phyloP scores from a whole-genome alignment of 30 jellyfish, hydroid and myxozoan species.

The Cassiopea andromeda region DNA sequence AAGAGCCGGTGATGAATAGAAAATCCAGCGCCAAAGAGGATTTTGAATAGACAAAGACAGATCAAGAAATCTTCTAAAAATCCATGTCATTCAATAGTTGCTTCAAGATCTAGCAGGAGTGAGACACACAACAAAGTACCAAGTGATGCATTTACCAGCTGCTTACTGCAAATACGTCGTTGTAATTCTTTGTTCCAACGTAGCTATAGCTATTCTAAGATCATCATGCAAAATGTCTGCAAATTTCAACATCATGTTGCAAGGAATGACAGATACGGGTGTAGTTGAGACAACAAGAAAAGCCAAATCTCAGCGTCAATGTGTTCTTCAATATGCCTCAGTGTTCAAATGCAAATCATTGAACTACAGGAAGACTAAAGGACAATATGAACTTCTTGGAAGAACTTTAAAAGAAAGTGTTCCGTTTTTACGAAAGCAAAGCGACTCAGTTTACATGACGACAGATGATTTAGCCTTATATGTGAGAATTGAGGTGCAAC shows the following conservation, averaged over 20 bases:
- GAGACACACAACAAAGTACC: too few species aligned
- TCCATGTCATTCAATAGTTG: too few species aligned
- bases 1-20: too few species aligned
- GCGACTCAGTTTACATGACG: conserved; percentile 37
- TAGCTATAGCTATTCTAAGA: conserved; percentile 1
- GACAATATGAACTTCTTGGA: conserved; percentile 13
- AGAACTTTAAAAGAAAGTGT: conserved; percentile 17
- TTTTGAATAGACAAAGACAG: too few species aligned
- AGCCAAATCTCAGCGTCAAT: conserved; percentile 3
- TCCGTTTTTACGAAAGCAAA: background rate
- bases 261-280: conserved; percentile 21
- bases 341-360: conserved; percentile 19
- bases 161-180: too few species aligned
- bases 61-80: too few species aligned
- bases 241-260: conserved; percentile 6
- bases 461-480: conserved; percentile 4
- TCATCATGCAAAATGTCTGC: conserved; percentile 35
- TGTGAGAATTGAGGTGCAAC: background rate
- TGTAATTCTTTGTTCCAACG: too few species aligned
- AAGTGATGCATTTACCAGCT: too few species aligned
- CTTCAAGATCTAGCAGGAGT: too few species aligned
- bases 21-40: too few species aligned
- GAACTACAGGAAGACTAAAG: conserved; percentile 7
- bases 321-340: conserved; percentile 28
- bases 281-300: conserved; percentile 2